phyloP scores from a whole-genome alignment of 2,113 vertebrate genomes.

The Aegotheles bennettii region DNA sequence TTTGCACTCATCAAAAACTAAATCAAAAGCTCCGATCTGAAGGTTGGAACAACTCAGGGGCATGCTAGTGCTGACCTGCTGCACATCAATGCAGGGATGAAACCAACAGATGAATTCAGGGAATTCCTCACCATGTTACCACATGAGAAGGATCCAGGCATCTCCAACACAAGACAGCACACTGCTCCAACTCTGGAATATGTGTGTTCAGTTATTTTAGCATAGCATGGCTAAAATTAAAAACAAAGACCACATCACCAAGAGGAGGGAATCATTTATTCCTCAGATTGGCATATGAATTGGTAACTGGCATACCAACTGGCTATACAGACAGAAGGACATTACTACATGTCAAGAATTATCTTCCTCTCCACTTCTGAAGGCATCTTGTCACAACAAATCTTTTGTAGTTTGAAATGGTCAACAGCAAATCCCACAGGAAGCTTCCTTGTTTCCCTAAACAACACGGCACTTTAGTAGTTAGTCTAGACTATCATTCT shows the following conservation, averaged over 20 bases:
- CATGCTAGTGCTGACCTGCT: neutral
- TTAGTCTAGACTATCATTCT: neutral
- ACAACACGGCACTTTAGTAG: neutral
- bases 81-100: neutral
- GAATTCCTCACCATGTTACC: neutral
- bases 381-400: neutral
- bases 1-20: neutral
- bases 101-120: neutral
- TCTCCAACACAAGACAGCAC: neutral
- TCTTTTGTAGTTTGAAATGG: neutral
- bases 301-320: neutral
- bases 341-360: neutral
- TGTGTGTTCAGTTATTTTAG: neutral
- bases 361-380: neutral
- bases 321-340: neutral
- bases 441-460: neutral
- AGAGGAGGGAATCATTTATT: neutral
- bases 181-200: neutral
- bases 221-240: neutral
- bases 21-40: neutral
- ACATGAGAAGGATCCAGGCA: neutral
- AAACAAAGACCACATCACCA: neutral
- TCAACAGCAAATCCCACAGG: neutral
- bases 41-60: fast-evolving
- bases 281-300: neutral